These are phyloP conservation scores for Galemys pyrenaicus DNA, from an alignment of 2,113 vertebrate species.

Conservation along the genomic window DNA sequence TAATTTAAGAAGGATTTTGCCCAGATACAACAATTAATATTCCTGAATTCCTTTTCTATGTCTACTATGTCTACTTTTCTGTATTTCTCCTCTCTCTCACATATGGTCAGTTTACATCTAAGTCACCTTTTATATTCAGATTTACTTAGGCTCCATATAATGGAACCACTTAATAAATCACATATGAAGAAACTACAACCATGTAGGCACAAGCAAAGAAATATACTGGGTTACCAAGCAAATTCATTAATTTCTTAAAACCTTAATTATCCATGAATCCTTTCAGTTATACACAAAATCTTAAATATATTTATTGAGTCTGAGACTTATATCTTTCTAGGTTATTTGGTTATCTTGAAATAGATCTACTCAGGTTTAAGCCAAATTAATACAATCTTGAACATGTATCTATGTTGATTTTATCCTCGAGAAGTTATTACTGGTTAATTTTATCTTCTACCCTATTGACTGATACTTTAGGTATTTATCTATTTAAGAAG, in stretches of 20 bases:
- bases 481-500: background rate
- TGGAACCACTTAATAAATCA: background rate
- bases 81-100: background rate
- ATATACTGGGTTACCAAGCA: background rate
- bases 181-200: background rate
- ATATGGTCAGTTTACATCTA: background rate
- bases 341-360: background rate
- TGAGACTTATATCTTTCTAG: background rate
- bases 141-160: background rate
- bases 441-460: background rate
- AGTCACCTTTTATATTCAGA: conserved; percentile 17
- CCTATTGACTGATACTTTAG: background rate
- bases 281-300: background rate
- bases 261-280: background rate
- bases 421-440: background rate
- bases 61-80: background rate
- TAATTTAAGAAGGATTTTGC: conserved; percentile 1
- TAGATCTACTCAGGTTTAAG: background rate
- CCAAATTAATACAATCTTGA: background rate
- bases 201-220: conserved; percentile 12
- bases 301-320: conserved; percentile 20
- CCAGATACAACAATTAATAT: conserved; percentile 9
- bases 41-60: background rate
- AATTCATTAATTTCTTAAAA: conserved; percentile 15
- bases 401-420: background rate